phyloP scores from a whole-genome alignment of 2,797 vertebrate genomes.

The Halcyon badia region DNA sequence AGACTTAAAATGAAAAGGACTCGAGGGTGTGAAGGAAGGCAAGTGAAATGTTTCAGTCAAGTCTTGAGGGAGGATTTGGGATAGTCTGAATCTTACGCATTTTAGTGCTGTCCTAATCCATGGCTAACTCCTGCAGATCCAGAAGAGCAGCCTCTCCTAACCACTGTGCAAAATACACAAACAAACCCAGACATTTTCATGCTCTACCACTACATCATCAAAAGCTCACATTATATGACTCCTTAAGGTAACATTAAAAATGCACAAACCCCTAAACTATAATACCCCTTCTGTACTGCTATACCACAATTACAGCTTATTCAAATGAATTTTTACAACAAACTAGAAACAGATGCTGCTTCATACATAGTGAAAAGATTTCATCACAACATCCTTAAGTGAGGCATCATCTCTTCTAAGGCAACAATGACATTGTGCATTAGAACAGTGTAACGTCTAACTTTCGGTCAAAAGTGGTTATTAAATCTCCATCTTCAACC shows the following conservation, averaged over 20 bases:
- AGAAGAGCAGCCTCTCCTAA: not conserved
- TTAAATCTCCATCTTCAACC: not conserved
- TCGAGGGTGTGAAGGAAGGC: not conserved
- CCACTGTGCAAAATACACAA: not conserved
- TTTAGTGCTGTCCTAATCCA: not conserved
- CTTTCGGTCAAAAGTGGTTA: not conserved
- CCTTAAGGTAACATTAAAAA: conserved; percentile 2
- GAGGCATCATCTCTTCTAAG: not conserved
- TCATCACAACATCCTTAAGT: not conserved
- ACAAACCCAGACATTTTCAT: not conserved
- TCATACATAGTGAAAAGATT: not conserved
- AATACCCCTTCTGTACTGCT: not conserved
- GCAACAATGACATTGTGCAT: not conserved
- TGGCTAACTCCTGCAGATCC: not conserved
- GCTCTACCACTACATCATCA: not conserved
- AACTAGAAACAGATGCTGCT: not conserved
- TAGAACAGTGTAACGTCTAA: not conserved
- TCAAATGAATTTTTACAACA: not conserved
- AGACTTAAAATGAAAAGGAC: not conserved
- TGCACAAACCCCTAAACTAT: not conserved
- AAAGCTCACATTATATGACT: not conserved
- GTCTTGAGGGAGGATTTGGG: not conserved
- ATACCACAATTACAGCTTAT: not conserved
- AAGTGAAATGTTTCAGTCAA: not conserved
- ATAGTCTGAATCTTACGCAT: not conserved